Conservation (phyloP, 2,797 vertebrate species). For the Buceros bicornis region DNA sequence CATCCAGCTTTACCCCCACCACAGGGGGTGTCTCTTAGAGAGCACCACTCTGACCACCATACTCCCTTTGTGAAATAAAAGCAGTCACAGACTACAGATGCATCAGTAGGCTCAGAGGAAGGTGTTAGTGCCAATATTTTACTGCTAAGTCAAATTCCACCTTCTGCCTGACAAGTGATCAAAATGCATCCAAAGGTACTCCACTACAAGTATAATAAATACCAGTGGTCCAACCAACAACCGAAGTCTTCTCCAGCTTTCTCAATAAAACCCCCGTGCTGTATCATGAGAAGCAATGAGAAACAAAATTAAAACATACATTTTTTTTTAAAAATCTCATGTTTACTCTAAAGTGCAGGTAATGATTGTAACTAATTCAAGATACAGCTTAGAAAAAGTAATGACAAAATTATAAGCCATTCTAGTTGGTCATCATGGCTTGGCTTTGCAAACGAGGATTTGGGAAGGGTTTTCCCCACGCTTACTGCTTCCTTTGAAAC, state of each 20-base stretch:
- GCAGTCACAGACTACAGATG: background rate
- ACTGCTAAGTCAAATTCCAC: background rate
- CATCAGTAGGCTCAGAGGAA: background rate
- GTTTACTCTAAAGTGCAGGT: background rate
- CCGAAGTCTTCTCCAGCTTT: background rate
- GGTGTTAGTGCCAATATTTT: background rate
- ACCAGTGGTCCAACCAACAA: background rate
- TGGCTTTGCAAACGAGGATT: no score
- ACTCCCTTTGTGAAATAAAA: background rate
- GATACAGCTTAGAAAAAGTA: background rate
- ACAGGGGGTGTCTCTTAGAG: no score
- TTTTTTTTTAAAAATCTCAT: background rate
- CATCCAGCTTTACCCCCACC: background rate
- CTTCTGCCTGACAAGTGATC: background rate
- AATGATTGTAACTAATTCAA: background rate
- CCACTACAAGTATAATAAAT: background rate
- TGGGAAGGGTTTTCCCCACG: no score
- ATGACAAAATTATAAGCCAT: background rate
- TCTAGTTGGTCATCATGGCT: no score
- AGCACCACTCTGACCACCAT: accelerated
- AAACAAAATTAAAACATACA: background rate
- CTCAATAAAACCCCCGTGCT: background rate
- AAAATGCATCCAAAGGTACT: background rate
- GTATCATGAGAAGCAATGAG: background rate
- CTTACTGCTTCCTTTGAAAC: background rate